phyloP scores from a whole-genome alignment of 2,888 invertebrate species.

The Tanypteryx hageni region DNA sequence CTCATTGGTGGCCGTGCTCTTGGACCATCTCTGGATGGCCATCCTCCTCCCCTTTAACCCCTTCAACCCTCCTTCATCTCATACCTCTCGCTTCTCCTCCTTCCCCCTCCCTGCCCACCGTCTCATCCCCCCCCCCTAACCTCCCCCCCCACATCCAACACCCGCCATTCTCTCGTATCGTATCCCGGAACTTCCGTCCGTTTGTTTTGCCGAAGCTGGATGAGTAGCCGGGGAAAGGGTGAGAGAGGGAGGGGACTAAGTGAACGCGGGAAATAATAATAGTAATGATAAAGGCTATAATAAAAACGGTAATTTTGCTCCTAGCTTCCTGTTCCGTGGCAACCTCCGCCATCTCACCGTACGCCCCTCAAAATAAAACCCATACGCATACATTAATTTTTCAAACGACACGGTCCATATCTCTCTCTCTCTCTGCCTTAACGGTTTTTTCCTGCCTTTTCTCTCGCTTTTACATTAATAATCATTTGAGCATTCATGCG shows the following conservation, averaged over 20 bases:
- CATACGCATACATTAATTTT: conserved; percentile 11
- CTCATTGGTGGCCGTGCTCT: conserved; percentile 8
- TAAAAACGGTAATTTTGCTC: neutral
- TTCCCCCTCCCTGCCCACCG: neutral
- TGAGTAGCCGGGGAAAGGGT: too few species aligned
- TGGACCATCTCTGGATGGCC: neutral
- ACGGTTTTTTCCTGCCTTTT: neutral
- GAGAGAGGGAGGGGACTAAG: neutral
- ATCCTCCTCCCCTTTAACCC: neutral
- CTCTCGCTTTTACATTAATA: neutral
- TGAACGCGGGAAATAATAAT: conserved; percentile 16
- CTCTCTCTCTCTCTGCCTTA: neutral
- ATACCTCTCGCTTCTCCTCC: neutral
- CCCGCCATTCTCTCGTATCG: neutral
- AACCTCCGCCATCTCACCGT: neutral
- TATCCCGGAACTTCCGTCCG: conserved; percentile 18
- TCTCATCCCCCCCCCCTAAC: neutral
- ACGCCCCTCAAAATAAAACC: neutral
- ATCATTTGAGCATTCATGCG: conserved; percentile 12
- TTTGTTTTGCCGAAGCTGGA: neutral
- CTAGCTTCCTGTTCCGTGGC: neutral
- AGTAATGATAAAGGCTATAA: neutral
- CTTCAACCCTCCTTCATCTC: neutral
- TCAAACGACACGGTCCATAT: conserved; percentile 3
- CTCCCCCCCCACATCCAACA: neutral